Evolutionary conservation across 2,113 vertebrate genomes (phyloP).

Genomic region (crab-eating macaque (Macaca fascicularis)): T2T-MFA8v1.1 NC_088379.1:3755001-3755500

Average conservation of each 20-base stretch:
- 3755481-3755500: neutral
- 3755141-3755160: neutral
- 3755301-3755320: neutral
- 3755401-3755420: accelerated
- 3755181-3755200: neutral
- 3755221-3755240: neutral
- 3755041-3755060: neutral
- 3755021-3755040: neutral
- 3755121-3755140: accelerated
- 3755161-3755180: neutral
- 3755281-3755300: accelerated
- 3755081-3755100: accelerated
- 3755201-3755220: neutral
- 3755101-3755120: neutral
- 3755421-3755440: neutral
- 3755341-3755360: neutral
- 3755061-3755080: neutral
- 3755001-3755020: neutral
- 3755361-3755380: neutral
- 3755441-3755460: neutral
- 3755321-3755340: accelerated
- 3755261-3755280: accelerated
- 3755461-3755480: neutral
- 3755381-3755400: neutral
- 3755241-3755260: no score